These are phyloP conservation scores for Montifringilla adamsi DNA, from an alignment of 2,113 vertebrate species.

Conservation along the genomic window DNA sequence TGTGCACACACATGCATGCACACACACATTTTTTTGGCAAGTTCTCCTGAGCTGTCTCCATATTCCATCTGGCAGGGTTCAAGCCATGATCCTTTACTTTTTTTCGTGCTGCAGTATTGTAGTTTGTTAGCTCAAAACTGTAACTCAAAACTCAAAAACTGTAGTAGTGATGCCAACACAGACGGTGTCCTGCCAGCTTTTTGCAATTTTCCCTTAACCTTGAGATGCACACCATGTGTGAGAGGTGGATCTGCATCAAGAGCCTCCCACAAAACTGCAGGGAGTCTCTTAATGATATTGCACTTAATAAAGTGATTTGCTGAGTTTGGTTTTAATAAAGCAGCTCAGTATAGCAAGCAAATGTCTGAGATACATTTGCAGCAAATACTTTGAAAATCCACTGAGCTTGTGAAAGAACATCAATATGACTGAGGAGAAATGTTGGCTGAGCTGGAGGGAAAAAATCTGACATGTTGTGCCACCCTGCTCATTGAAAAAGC, in stretches of 20 bases:
- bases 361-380: neutral
- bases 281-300: neutral
- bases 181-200: neutral
- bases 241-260: neutral
- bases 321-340: neutral
- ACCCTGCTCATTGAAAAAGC: neutral
- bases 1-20: neutral
- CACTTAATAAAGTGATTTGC: neutral
- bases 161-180: neutral
- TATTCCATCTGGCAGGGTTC: conserved; percentile 27
- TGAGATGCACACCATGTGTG: neutral
- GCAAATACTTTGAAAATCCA: neutral
- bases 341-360: neutral
- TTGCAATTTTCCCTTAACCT: neutral
- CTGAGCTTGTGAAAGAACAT: neutral
- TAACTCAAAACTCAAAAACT: neutral
- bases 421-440: neutral
- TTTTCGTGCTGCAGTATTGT: neutral
- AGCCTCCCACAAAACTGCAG: neutral
- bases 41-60: neutral
- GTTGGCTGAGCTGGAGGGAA: neutral
- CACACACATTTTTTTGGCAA: neutral
- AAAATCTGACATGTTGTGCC: neutral
- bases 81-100: neutral
- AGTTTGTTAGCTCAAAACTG: neutral